Conservation (phyloP, 2,888 invertebrate genomes). For the Drosophila buzzatii region DNA sequence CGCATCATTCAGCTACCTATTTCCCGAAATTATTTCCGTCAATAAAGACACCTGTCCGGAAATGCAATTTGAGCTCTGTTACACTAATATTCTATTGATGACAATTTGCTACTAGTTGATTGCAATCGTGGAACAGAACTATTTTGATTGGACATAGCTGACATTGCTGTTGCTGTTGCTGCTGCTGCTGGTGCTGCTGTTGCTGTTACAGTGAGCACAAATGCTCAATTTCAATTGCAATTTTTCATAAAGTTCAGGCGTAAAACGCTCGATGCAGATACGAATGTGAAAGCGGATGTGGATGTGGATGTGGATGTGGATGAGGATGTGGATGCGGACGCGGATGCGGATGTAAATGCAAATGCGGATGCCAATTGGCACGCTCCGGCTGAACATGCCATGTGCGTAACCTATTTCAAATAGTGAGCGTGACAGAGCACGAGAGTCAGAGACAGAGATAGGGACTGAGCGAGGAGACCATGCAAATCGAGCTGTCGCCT, state of each 20-base stretch:
- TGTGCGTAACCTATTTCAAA: slow-evolving; percentile 76
- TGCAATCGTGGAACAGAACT: slow-evolving; percentile 51
- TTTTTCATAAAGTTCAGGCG: slow-evolving; percentile 52
- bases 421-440: slow-evolving; percentile 23
- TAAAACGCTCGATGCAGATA: slow-evolving; percentile 22
- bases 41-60: slow-evolving; percentile 41
- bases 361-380: slow-evolving; percentile 67
- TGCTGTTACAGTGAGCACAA: slow-evolving; percentile 33
- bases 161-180: neutral
- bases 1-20: slow-evolving; percentile 14
- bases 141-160: slow-evolving; percentile 65
- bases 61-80: slow-evolving; percentile 42
- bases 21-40: slow-evolving; percentile 37
- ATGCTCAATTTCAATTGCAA: slow-evolving; percentile 49
- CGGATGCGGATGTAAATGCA: slow-evolving; percentile 32
- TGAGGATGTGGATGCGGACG: slow-evolving; percentile 18
- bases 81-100: slow-evolving; percentile 42
- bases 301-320: slow-evolving; percentile 10
- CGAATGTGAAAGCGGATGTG: slow-evolving; percentile 15
- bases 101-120: slow-evolving; percentile 43
- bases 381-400: slow-evolving; percentile 54
- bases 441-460: slow-evolving; percentile 23
- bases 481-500: slow-evolving; percentile 77
- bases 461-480: slow-evolving; percentile 25
- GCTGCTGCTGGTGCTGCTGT: neutral